Evolutionary conservation across 2,888 invertebrate species (phyloP).

Genomic region (Creontiades dilutus): DNA sequence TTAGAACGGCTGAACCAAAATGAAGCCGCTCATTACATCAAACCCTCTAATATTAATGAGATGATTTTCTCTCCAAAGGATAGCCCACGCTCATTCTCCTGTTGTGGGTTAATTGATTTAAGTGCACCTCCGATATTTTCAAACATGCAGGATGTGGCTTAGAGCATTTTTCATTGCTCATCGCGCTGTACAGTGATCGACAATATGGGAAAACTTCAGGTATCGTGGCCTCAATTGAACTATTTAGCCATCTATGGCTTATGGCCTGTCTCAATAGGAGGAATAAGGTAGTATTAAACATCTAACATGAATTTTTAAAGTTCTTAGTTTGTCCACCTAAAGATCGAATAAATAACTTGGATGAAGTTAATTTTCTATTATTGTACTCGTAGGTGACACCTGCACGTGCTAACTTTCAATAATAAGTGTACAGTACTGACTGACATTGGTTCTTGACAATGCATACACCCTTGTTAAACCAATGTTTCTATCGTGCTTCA

Average conservation of each 20-base stretch:
- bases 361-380: too few species aligned
- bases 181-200: not conserved
- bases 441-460: too few species aligned
- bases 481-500: too few species aligned
- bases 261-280: not conserved
- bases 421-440: too few species aligned
- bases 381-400: too few species aligned
- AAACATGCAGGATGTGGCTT: not conserved
- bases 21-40: not conserved
- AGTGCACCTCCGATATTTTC: not conserved
- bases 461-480: too few species aligned
- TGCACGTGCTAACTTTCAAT: too few species aligned
- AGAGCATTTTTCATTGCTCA: not conserved
- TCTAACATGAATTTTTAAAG: too few species aligned
- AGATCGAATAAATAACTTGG: too few species aligned
- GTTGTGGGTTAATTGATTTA: slow-evolving; percentile 9
- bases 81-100: not conserved
- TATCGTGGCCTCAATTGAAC: not conserved
- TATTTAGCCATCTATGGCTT: slow-evolving; percentile 20
- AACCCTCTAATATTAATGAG: not conserved
- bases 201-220: slow-evolving; percentile 2
- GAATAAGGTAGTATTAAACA: not conserved
- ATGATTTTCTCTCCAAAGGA: not conserved
- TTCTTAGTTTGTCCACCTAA: too few species aligned
- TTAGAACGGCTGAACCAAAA: not conserved